phyloP scores from a whole-genome alignment of 1,140 invertebrate species.

The Drosophila mojavensis region DNA sequence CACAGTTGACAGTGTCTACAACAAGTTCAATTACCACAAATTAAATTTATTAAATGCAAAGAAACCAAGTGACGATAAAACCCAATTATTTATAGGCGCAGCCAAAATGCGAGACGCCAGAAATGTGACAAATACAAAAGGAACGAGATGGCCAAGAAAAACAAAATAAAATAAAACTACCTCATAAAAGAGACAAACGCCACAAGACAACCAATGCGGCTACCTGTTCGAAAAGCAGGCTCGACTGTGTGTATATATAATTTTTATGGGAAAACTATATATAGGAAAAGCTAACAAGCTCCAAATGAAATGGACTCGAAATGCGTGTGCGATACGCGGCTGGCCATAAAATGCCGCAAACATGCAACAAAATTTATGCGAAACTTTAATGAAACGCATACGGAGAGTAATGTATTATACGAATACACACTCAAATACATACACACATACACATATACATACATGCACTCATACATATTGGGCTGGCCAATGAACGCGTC shows the following conservation, averaged over 20 bases:
- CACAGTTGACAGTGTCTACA: slow-evolving; percentile 32
- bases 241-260: slow-evolving; percentile 13
- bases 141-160: slow-evolving; percentile 28
- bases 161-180: slow-evolving; percentile 18
- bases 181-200: slow-evolving; percentile 63
- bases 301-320: slow-evolving; percentile 77
- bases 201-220: slow-evolving; percentile 32
- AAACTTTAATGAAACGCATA: slow-evolving; percentile 72
- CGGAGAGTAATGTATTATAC: slow-evolving; percentile 9
- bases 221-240: slow-evolving; percentile 27
- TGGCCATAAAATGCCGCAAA: slow-evolving; percentile 62
- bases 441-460: not conserved
- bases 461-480: not conserved
- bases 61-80: slow-evolving; percentile 58
- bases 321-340: slow-evolving; percentile 69
- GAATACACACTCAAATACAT: slow-evolving; percentile 7
- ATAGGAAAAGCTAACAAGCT: slow-evolving; percentile 53
- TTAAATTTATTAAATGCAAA: slow-evolving; percentile 78
- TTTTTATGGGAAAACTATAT: slow-evolving; percentile 44
- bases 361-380: slow-evolving; percentile 82
- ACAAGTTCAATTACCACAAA: slow-evolving; percentile 76
- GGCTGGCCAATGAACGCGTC: slow-evolving; percentile 60
- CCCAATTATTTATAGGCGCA: slow-evolving; percentile 76
- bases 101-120: slow-evolving; percentile 54
- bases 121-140: slow-evolving; percentile 20